Percentiles rank a stretch among this genome's conserved stretches.
phyloP scores from a whole-genome alignment of 1,140 invertebrate genomes.

The Agrilus planipennis region DNA sequence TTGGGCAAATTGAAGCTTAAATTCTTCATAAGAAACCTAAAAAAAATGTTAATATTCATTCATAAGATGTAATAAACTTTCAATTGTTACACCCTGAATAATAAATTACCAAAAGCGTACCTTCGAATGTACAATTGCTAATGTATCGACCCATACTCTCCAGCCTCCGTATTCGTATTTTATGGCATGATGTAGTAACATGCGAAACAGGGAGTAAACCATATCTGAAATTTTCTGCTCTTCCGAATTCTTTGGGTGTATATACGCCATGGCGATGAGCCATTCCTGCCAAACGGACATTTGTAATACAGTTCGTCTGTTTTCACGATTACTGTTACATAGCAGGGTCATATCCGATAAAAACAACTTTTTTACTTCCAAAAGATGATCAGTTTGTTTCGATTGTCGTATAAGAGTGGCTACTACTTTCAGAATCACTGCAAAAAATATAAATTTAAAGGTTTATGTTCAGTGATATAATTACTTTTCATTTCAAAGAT shows the following conservation, averaged over 20 bases:
- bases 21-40: conserved; percentile 91
- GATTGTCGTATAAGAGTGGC: conserved; percentile 94
- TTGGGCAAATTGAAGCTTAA: conserved; percentile 87
- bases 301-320: conserved; percentile 90
- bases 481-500: too few relatives aligned
- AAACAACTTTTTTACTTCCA: conserved; percentile 94
- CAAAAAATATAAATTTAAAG: too few relatives aligned
- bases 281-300: conserved; percentile 99
- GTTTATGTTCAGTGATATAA: too few relatives aligned
- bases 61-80: neutral
- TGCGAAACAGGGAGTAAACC: conserved; percentile 94
- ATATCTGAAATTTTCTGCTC: conserved; percentile 96
- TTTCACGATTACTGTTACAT: conserved; percentile 95
- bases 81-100: neutral
- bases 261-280: conserved; percentile 97
- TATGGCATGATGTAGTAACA: conserved; percentile 97
- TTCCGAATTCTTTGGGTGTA: conserved; percentile 89
- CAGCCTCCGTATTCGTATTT: conserved; percentile 99
- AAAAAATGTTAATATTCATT: conserved; percentile 12
- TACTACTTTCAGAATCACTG: conserved; percentile 97
- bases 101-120: conserved; percentile 37
- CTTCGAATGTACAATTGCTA: conserved; percentile 99
- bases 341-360: conserved; percentile 94
- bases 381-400: conserved; percentile 78
- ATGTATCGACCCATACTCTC: conserved; percentile 98